These are phyloP conservation scores for Leucophora obtusa DNA, from an alignment of 2,888 invertebrate genomes.

Conservation along the genomic window DNA sequence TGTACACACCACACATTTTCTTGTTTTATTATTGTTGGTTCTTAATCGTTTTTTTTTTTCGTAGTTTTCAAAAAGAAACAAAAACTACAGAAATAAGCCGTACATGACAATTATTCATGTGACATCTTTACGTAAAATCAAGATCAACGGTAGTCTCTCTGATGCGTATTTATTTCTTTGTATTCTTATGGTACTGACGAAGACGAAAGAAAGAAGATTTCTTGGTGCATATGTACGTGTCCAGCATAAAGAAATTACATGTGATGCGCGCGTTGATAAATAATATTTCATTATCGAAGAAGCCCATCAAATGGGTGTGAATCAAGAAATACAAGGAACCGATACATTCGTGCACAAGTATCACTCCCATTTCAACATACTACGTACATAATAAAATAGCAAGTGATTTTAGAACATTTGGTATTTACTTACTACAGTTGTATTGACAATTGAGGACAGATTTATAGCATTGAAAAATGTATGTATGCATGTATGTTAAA, in stretches of 20 bases:
- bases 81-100: conserved; percentile 40
- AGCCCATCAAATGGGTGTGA: conserved; percentile 62
- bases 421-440: conserved; percentile 10
- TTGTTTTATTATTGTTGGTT: conserved; percentile 30
- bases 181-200: conserved; percentile 22
- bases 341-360: neutral
- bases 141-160: conserved; percentile 46
- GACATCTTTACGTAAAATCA: conserved; percentile 63
- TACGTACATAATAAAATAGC: neutral
- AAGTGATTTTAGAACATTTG: neutral
- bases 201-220: conserved; percentile 51
- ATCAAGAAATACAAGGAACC: conserved; percentile 31
- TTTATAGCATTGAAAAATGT: conserved; percentile 7
- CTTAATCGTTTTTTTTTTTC: conserved; percentile 55
- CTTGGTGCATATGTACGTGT: conserved; percentile 65
- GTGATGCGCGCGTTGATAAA: conserved; percentile 56
- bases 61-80: conserved; percentile 42
- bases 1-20: conserved; percentile 39
- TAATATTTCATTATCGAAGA: conserved; percentile 41
- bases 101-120: conserved; percentile 65
- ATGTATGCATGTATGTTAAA: too few species aligned
- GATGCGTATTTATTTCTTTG: conserved; percentile 31
- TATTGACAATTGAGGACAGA: neutral
- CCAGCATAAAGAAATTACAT: conserved; percentile 60
- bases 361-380: neutral